Base-by-base conservation (phyloP, 2,113 vertebrate genomes). In the Oncorhynchus gorbuscha region DNA sequence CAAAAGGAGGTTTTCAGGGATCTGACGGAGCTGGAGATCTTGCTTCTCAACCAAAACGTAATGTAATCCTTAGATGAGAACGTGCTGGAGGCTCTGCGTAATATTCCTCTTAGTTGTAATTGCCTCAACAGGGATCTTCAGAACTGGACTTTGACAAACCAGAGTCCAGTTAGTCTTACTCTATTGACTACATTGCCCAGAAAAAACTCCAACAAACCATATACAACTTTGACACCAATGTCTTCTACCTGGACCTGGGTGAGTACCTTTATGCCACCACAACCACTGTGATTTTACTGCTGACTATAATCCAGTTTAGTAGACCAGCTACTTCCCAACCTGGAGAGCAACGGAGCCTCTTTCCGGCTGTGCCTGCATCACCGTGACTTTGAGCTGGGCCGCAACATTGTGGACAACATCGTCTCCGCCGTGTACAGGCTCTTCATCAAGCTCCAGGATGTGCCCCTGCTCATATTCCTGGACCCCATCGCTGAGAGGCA, bases 341-440 rank as follows among this genome's bases (percentile, higher is more conserved):
- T 97, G 30, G 95, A 97, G 72, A 88, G 87, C 0, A 48, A 89
- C 2, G 81, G 76, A 0, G 85, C 92, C 0, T 80, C 78, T 0
- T 93, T 95, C 65, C 92, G 92, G 32, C 95, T 98, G 24, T 98
- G 96, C 77, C 91, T 97, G 1, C 95, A 97, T 79, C 96, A 98
- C 81, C 86, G 94, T 1, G 95, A 98, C 81, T 98, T 98, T 76
- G 89, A 94, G 26, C 92, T 89, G 0, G 96, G 95, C 3, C 88
- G 89, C 0, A 76, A 94, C 74, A 95, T 98, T 14, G 87, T 98
- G 14, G 95, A 97, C 86, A 94, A 97, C 83, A 98, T 98, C 0
- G 95, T 97, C 72, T 90, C 94, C 0, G 93, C 94, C 9, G 93
- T 96, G 20, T 95, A 97, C 74, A 88, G 95, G 69, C 94, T 97